Evolutionary conservation across 2,113 vertebrate species (phyloP), one percentile per base, ranked within the genome.

Genomic region (Patagioenas fasciata): DNA sequence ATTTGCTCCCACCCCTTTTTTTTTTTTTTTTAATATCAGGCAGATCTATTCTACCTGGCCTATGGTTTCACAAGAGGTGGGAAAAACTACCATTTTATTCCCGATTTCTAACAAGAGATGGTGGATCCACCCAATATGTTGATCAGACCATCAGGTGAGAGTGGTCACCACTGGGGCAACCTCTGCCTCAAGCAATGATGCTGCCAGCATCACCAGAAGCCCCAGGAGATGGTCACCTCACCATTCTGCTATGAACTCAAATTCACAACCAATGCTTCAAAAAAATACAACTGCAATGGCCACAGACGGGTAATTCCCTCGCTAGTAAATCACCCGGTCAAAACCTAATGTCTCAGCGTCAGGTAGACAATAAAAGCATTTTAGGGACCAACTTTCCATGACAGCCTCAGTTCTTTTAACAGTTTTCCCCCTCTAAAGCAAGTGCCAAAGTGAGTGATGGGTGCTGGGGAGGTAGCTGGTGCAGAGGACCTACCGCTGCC

Each of bases 141-240:
- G 69, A 40, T 16, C 12, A 23, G 24, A 13, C 5, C 4, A 0
- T 0, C 0, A 0, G 13, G 25, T 51, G n/a, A 28, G 16, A 54
- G 57, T 10, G 54, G 40, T 44, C 47, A 13, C 19, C 17, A 4
- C 17, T 4, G 19, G 10, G 31, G 20, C 28, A n/a, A 50, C 28
- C 18, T 44, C 66, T 65, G 28, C 51, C 60, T 47, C 58, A 44
- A 51, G 31, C 60, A 54, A 0, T 24, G 80, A 15, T 4, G 1
- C 28, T 51, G 5, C 56, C 78, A 66, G 25, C 3, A 38, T 1
- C 88, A 74, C 36, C 85, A 66, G 53, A 32, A 88, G 11, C 36
- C 54, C 32, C 74, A 31, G 58, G 40, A 73, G 10, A 2, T 21
- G 57, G 14, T 42, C n/a, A n/a, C 60, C 61, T 81, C 73, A 32